Base-by-base conservation (phyloP, 2,797 vertebrate genomes). In the Prionace glauca region DNA sequence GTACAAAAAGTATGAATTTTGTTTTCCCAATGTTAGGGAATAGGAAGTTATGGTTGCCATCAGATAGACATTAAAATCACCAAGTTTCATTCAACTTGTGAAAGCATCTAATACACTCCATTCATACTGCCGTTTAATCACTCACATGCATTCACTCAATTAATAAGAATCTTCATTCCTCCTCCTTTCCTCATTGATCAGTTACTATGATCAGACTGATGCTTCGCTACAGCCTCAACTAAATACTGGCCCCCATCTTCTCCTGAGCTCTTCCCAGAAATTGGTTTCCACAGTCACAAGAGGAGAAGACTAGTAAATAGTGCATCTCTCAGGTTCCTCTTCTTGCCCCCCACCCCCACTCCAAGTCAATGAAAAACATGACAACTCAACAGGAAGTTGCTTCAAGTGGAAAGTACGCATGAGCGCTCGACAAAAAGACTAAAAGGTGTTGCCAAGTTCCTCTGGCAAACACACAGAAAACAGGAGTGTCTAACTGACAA, bases 351-450 rank as follows among this genome's bases (percentile, higher is more conserved):
- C n/a, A 65, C 62, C 62, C n/a, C n/a, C 32, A 20, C 22, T 91
- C 60, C 88, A 92, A 67, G 11, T 90, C 50, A 26, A 62, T 90
- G 65, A 69, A 92, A 92, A 92, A 92, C 65, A 92, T 3, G 90
- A 92, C 90, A 92, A 7, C 65, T 65, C 90, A 65, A 69, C 90
- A 92, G 90, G 90, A 92, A 90, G 60, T 90, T 65, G 60, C 87
- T 90, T 90, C 87, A 90, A 90, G 22, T 92, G 90, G 90, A 92
- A 92, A 92, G n/a, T 67, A 92, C 69, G 65, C 22, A 9, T 2
- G 62, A 69, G n/a, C 9, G 9, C 65, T 92, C 90, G 41, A 22
- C 62, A 36, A 92, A 62, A 36, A 32, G 65, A 67, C n/a, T n/a
- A 9, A 84, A 24, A 24, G 62, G 62, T 92, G 29, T 69, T 92